phyloP scores from a whole-genome alignment of 1,140 invertebrate genomes.

The Caenorhabditis remanei region DNA sequence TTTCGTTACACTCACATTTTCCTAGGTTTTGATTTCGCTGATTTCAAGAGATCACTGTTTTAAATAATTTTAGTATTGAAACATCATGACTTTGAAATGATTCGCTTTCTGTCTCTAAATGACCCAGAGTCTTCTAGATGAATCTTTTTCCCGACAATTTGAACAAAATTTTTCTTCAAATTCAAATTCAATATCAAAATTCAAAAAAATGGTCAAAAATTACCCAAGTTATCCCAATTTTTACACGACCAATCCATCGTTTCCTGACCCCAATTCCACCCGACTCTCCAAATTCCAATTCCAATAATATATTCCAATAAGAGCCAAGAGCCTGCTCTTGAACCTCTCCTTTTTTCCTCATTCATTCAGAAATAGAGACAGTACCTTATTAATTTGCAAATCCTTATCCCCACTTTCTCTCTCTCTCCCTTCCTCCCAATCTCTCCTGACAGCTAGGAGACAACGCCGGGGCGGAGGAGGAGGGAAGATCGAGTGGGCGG shows the following conservation, averaged over 20 bases:
- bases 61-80: too few species aligned
- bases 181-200: too few species aligned
- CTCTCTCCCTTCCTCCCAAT: neutral
- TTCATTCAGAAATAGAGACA: neutral
- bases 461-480: neutral
- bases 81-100: too few species aligned
- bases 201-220: too few species aligned
- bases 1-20: too few species aligned
- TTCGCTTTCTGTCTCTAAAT: too few species aligned
- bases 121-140: too few species aligned
- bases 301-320: conserved; percentile 42
- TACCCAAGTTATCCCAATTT: too few species aligned
- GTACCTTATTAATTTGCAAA: conserved; percentile 57
- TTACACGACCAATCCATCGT: neutral
- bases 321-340: neutral
- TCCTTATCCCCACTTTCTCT: neutral
- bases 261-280: neutral
- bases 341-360: neutral
- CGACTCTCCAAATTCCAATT: neutral
- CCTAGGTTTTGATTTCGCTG: too few species aligned
- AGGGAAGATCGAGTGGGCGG: neutral
- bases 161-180: too few species aligned
- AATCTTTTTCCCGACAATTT: too few species aligned
- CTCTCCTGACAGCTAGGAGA: conserved; percentile 3
- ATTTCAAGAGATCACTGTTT: too few species aligned